Evolutionary conservation across 2,113 vertebrate genomes (phyloP).

Genomic region (Dromiciops gliroides): DNA sequence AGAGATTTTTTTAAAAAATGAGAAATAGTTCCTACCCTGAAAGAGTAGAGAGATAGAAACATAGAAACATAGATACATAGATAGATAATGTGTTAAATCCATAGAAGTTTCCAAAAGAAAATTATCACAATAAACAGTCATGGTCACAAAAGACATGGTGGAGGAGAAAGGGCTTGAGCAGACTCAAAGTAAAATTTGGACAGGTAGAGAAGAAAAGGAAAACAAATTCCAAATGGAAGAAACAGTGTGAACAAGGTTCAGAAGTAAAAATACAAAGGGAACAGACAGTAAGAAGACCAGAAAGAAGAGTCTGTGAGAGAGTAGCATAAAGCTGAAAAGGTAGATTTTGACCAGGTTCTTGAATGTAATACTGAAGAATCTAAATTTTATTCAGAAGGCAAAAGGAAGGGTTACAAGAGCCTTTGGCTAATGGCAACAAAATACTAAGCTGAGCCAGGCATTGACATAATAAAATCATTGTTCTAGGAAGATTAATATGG

Average conservation of each 20-base stretch:
- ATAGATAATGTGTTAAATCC: not conserved
- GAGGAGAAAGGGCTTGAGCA: not conserved
- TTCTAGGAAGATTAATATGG: not conserved
- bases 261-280: not conserved
- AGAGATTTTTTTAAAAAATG: too few species aligned
- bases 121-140: not conserved
- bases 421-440: not conserved
- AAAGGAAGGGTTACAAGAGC: not conserved
- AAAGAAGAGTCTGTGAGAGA: too few species aligned
- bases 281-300: too few species aligned
- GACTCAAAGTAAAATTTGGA: not conserved
- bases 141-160: not conserved
- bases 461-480: not conserved
- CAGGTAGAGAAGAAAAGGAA: not conserved
- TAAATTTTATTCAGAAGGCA: not conserved
- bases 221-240: constrained; percentile 16
- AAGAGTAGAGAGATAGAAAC: constrained; percentile 5
- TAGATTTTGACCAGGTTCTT: not conserved
- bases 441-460: not conserved
- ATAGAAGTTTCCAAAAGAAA: not conserved
- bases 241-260: not conserved
- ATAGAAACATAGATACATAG: not conserved
- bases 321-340: not conserved
- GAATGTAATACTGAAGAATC: not conserved
- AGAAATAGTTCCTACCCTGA: too few species aligned